Conservation (phyloP, 2,113 vertebrate species). For the Gadus macrocephalus region DNA sequence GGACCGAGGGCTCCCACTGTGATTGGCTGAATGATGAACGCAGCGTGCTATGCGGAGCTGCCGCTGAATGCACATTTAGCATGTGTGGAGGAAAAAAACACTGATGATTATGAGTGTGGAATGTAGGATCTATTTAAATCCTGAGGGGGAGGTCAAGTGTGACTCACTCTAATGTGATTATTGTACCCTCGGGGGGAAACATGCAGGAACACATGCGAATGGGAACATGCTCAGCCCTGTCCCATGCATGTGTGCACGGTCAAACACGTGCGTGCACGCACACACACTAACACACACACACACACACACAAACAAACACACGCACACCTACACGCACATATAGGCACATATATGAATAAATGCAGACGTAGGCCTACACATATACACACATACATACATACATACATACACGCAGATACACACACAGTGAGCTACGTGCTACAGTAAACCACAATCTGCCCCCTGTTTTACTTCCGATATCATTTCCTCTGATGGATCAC, state of each 20-base stretch:
- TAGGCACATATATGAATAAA: not conserved
- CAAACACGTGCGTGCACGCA: constrained; percentile 34
- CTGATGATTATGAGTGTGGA: constrained; percentile 21
- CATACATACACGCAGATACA: not conserved
- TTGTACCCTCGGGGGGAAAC: constrained; percentile 32
- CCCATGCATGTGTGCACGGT: not conserved
- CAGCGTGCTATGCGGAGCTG: not conserved
- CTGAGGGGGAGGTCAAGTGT: constrained; percentile 50
- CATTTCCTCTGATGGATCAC: no score
- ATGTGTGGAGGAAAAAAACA: constrained; percentile 16
- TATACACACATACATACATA: not conserved
- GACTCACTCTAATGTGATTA: constrained; percentile 57
- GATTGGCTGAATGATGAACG: no score
- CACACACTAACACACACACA: constrained; percentile 18
- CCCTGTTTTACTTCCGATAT: no score
- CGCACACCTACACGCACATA: constrained; percentile 3
- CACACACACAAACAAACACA: constrained; percentile 32
- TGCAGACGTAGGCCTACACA: not conserved
- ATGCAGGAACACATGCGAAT: no score
- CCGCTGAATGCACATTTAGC: constrained; percentile 18
- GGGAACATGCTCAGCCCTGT: constrained; percentile 17
- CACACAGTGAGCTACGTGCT: not conserved
- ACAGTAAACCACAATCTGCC: constrained; percentile 1
- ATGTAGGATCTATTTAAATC: constrained; percentile 54
- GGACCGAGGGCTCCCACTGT: no score